A percentile compares a stretch with the other conserved stretches of the same genome.
phyloP scores from a whole-genome alignment of 1,140 invertebrate genomes.

The Aporrectodea caliginosa region DNA sequence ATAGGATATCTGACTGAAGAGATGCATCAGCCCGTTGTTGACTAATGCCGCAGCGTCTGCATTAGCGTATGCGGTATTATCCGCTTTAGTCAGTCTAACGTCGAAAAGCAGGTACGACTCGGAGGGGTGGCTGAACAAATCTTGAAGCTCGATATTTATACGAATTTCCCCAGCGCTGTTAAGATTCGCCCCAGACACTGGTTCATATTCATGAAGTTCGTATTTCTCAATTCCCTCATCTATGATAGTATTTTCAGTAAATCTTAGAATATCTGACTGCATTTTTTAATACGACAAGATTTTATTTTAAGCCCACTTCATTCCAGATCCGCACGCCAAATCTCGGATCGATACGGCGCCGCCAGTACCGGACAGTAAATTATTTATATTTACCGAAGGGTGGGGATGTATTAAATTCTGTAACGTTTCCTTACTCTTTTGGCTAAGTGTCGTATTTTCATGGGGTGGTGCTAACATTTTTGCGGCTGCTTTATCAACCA shows the following conservation, averaged over 20 bases:
- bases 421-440: not conserved
- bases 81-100: not conserved
- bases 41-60: not conserved
- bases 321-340: not conserved
- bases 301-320: not conserved
- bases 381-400: too few relatives aligned
- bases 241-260: not conserved
- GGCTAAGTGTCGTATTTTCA: not conserved
- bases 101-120: not conserved
- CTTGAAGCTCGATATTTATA: constrained; percentile 4
- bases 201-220: constrained; percentile 11
- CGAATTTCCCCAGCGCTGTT: not conserved
- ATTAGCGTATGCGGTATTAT: constrained; percentile 7
- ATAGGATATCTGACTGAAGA: constrained; percentile 13
- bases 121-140: constrained; percentile 4
- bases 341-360: too few relatives aligned
- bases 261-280: constrained; percentile 1
- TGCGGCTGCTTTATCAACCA: not conserved
- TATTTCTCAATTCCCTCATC: constrained; percentile 17
- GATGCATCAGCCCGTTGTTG: constrained; percentile 14
- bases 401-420: not conserved
- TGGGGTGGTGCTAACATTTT: not conserved
- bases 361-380: too few relatives aligned
- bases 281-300: constrained; percentile 1
- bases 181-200: constrained; percentile 5